Evolutionary conservation across 2,113 vertebrate genomes (phyloP), one percentile per base, ranked within the genome.

Genomic region (Platysteira castanea): DNA sequence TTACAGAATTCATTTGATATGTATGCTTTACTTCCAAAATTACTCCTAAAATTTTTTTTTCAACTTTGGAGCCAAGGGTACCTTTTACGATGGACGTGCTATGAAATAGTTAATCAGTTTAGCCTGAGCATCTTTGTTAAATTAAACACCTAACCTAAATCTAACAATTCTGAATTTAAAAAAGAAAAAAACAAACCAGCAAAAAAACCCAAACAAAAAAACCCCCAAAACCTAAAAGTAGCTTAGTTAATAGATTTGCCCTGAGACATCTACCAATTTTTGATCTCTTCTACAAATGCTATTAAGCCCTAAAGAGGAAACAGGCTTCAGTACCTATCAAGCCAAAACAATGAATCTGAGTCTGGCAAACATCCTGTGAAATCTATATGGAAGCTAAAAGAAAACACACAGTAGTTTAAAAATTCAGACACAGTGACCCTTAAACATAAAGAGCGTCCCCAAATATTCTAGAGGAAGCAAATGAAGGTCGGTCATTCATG

Each of bases 301-400:
- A 50, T 39, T 70, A 93, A 81, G 87, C 24, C 7, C 82, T 86
- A 14, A 85, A 94, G 85, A 88, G 52, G 85, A 93, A 96, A 85
- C 30, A 54, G 67, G 27, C 60, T 93, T 54, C 14, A 85, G 44
- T 39, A 50, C 30, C 67, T 73, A 89, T 54, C 80, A 68, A 90
- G 42, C 31, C 33, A 73, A 77, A 95, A 87, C 84, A 95, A 87
- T 53, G 61, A 70, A 82, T 33, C 49, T 60, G 65, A 79, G 65
- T 79, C 90, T 95, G 63, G 49, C 77, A 85, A 94, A 88, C 92
- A 73, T 83, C 63, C 91, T 88, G 59, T 88, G 39, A 95, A 80
- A 93, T 63, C 75, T 63, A 44, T 19, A 74, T 13, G 33, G 57
- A 73, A 93, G 79, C 30, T 71, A 67, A 73, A 87, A 76, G 22